Base-by-base conservation (phyloP, 2,888 invertebrate genomes). In the Eilema sororculum region DNA sequence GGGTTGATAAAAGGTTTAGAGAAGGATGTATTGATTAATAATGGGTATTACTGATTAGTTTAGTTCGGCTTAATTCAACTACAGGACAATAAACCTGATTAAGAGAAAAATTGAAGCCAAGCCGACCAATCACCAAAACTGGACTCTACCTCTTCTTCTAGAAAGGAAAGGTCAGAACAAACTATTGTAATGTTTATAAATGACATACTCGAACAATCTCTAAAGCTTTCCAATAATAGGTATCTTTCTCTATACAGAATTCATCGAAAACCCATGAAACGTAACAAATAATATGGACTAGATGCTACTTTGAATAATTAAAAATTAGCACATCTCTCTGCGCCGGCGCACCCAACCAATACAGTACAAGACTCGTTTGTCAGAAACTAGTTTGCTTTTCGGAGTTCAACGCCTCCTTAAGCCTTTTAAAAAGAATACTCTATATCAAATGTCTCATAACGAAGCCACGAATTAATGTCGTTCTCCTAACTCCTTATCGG, bases 311-410 rank as follows among this genome's bases (percentile, higher is more conserved):
- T 80, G 72, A 69, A 80, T 79, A 78, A 78, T 77, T 71, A 78
- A 75, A 71, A 78, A 73, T 71, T 76, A 22, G 73, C 77, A 76
- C 74, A 71, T 77, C 81, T 80, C 67, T 67, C 73, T 59, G 69
- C 70, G 73, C 78, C 69, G 70, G 77, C 74, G 74, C 77, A 84
- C 80, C 83, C 82, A 59, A 22, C 69, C 72, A 30, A 73, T 86
- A 85, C 79, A 78, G 82, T 80, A 79, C 85, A 78, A 86, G 81
- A 86, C 86, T 83, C 80, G 87, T 89, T 87, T 86, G 86, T 84
- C 84, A 84, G 86, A 87, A 92, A 93, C 93, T 87, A 89, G 92
- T 92, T 93, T 92, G 78, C 85, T 88, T 93, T 92, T 88, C 83
- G 86, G 83, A 80, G 95, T 94, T 95, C 93, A 93, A 87, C 83